Evolutionary conservation across 1,140 invertebrate genomes (phyloP).

Genomic region (Drosophila truncata): DNA sequence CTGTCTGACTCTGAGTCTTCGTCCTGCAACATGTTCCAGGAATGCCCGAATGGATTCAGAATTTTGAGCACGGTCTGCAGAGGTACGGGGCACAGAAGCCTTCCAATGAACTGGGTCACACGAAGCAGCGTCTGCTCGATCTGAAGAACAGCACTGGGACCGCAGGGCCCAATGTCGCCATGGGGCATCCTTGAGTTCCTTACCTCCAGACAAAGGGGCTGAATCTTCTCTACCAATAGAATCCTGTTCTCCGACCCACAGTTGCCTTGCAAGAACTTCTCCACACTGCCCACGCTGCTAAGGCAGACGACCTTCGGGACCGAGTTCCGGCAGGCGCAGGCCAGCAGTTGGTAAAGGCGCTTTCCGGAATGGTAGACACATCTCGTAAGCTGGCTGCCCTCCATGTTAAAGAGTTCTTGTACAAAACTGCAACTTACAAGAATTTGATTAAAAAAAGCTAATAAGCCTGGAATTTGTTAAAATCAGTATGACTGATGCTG

Average conservation of each 20-base stretch:
- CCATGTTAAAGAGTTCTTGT: background rate
- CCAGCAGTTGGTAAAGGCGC: constrained; percentile 4
- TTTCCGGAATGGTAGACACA: constrained; percentile 18
- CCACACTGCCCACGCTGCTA: background rate
- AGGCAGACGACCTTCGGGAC: background rate
- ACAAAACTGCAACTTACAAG: background rate
- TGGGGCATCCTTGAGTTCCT: background rate
- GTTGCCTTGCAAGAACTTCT: constrained; percentile 3
- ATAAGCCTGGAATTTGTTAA: background rate
- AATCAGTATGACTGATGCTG: background rate
- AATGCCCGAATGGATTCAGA: constrained; percentile 27
- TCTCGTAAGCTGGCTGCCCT: constrained; percentile 5
- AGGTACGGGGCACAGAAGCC: constrained; percentile 7
- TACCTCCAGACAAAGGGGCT: background rate
- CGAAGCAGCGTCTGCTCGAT: constrained; percentile 9
- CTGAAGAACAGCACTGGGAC: background rate
- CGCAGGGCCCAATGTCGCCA: background rate
- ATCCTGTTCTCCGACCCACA: background rate
- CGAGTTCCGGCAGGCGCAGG: constrained; percentile 19
- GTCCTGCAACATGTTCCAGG: constrained; percentile 24
- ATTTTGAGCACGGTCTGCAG: constrained; percentile 5
- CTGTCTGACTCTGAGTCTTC: background rate
- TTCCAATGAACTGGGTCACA: background rate
- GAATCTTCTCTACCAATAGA: background rate
- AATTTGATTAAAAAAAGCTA: constrained; percentile 2